These are phyloP conservation scores for Andrena flavipes DNA, from an alignment of 2,888 invertebrate genomes.

Conservation along the genomic window DNA sequence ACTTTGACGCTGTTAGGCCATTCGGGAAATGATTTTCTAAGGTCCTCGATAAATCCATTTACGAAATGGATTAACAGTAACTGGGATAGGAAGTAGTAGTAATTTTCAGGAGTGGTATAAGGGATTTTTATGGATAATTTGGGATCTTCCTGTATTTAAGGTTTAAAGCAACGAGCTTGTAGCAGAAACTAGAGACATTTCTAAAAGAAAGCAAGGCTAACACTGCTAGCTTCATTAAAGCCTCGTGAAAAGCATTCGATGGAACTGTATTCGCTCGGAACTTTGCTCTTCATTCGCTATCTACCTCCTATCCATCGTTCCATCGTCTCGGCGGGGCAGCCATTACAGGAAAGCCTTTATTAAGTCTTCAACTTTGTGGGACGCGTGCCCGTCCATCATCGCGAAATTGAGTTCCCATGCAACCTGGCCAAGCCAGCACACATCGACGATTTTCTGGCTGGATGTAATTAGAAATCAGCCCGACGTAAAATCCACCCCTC, in stretches of 20 bases:
- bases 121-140: no score
- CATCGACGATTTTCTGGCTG: conserved; percentile 58
- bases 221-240: conserved; percentile 37
- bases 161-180: not conserved
- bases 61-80: not conserved
- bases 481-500: conserved; percentile 33
- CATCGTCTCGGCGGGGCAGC: conserved; percentile 49
- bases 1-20: not conserved
- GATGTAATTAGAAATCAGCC: conserved; percentile 66
- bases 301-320: conserved; percentile 48
- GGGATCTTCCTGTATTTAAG: no score
- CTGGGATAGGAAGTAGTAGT: not conserved
- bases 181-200: conserved; percentile 36
- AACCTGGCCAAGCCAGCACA: conserved; percentile 48
- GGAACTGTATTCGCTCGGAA: conserved; percentile 27
- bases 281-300: conserved; percentile 32
- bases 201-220: conserved; percentile 19
- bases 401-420: conserved; percentile 68
- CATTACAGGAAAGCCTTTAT: conserved; percentile 75
- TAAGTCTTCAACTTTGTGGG: conserved; percentile 76
- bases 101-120: not conserved
- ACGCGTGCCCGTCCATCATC: conserved; percentile 76
- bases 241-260: conserved; percentile 35
- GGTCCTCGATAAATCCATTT: not conserved
- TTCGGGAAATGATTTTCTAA: not conserved